Conservation (phyloP, 2,888 invertebrate species). For the Oxytorus armatus region DNA sequence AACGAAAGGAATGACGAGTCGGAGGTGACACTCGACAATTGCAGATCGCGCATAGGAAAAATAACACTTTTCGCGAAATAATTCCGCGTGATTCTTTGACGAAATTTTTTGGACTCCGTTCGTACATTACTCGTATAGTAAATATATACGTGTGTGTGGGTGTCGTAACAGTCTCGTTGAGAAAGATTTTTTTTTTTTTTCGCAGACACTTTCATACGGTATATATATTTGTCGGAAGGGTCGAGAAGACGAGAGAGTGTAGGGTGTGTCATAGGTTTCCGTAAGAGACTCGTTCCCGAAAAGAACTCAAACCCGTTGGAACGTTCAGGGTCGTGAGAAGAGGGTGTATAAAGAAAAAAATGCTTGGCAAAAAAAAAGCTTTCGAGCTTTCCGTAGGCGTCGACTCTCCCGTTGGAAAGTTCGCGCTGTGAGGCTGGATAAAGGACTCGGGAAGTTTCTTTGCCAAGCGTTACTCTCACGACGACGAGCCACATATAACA, state of each 20-base stretch:
- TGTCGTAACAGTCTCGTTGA: background rate
- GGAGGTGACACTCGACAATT: no score
- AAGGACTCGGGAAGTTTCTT: no score
- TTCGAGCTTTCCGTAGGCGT: no score
- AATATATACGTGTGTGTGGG: background rate
- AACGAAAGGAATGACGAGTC: no score
- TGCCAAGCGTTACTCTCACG: no score
- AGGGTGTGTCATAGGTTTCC: background rate
- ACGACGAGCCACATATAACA: no score
- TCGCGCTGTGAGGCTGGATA: no score
- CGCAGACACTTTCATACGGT: slow-evolving; percentile 14
- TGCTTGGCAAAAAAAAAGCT: no score
- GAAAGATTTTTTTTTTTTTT: background rate
- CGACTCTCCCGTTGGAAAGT: no score
- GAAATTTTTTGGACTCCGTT: slow-evolving; percentile 1
- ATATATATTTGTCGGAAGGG: slow-evolving; percentile 35
- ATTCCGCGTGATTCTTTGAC: background rate
- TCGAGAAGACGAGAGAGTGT: slow-evolving; percentile 11
- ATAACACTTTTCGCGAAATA: background rate
- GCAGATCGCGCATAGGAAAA: background rate
- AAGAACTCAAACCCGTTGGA: background rate
- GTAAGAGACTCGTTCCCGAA: background rate
- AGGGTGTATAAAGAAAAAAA: no score
- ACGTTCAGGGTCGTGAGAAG: no score
- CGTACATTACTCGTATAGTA: slow-evolving; percentile 7